Evolutionary conservation across 2,113 vertebrate genomes (phyloP).

Genomic region (Nicator chloris): DNA sequence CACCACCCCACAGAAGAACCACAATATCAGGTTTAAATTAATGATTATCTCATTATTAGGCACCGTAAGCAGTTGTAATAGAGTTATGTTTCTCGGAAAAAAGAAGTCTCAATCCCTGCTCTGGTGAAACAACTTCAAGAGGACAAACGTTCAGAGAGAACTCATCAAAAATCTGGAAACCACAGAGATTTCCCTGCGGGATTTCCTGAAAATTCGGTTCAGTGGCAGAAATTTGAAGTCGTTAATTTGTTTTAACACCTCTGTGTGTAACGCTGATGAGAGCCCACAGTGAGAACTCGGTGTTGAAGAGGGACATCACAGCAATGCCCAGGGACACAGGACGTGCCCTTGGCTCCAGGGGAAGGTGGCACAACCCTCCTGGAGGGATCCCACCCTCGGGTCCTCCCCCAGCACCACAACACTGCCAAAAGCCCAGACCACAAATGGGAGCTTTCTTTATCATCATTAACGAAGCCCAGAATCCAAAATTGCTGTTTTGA

Average conservation of each 20-base stretch:
- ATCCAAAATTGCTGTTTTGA: constrained; percentile 20
- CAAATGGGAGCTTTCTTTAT: background rate
- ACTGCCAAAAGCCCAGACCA: background rate
- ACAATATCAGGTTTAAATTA: background rate
- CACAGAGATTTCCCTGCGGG: background rate
- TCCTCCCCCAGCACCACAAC: background rate
- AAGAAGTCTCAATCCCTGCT: background rate
- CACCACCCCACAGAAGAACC: background rate
- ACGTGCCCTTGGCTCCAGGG: background rate
- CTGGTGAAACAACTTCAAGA: background rate
- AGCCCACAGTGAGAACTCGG: background rate
- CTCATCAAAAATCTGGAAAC: background rate
- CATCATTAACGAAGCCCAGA: constrained; percentile 23
- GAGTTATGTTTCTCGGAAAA: background rate
- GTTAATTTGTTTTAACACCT: fast-evolving
- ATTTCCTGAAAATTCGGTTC: background rate
- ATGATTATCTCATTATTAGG: background rate
- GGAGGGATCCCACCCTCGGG: fast-evolving
- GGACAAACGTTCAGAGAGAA: background rate
- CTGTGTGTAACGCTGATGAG: fast-evolving
- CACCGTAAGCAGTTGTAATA: background rate
- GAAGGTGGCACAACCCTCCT: fast-evolving
- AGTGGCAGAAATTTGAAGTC: fast-evolving
- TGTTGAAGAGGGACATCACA: fast-evolving
- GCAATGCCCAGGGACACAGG: fast-evolving